phyloP scores from a whole-genome alignment of 2,888 invertebrate species.

The Melipona beecheii region DNA sequence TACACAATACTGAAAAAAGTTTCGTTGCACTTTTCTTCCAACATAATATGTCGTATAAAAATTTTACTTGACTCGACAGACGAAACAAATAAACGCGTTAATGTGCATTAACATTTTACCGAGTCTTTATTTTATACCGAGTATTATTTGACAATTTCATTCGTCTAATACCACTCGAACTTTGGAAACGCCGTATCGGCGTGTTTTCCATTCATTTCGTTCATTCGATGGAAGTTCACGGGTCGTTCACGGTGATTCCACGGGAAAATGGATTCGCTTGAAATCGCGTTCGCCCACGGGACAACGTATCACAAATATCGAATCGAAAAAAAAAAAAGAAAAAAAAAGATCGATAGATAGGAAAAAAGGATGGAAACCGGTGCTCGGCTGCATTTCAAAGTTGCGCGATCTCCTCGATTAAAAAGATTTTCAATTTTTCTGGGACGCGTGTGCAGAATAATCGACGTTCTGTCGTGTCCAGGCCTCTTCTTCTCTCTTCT shows the following conservation, averaged over 20 bases:
- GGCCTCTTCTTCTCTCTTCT: slow-evolving; percentile 23
- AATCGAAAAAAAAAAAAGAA: slow-evolving; percentile 1
- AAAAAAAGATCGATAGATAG: no score
- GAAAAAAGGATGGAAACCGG: neutral
- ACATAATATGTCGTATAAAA: no score
- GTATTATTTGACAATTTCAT: no score
- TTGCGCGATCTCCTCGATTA: slow-evolving; percentile 41
- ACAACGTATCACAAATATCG: slow-evolving; percentile 9
- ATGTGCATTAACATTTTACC: no score
- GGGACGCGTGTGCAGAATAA: slow-evolving; percentile 60
- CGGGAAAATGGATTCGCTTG: neutral
- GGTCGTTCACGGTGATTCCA: neutral
- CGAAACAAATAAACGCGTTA: no score
- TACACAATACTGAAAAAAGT: no score
- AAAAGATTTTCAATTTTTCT: slow-evolving; percentile 65
- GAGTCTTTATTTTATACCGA: no score
- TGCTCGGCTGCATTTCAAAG: slow-evolving; percentile 31
- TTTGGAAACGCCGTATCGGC: neutral
- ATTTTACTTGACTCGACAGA: no score
- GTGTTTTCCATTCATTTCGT: neutral
- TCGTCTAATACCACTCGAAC: neutral
- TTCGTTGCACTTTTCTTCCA: no score
- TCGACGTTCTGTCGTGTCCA: slow-evolving; percentile 64
- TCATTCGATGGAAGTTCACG: neutral
- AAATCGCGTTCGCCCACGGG: neutral